phyloP scores from a whole-genome alignment of 1,140 invertebrate genomes.

The Temnothorax curvispinosus region DNA sequence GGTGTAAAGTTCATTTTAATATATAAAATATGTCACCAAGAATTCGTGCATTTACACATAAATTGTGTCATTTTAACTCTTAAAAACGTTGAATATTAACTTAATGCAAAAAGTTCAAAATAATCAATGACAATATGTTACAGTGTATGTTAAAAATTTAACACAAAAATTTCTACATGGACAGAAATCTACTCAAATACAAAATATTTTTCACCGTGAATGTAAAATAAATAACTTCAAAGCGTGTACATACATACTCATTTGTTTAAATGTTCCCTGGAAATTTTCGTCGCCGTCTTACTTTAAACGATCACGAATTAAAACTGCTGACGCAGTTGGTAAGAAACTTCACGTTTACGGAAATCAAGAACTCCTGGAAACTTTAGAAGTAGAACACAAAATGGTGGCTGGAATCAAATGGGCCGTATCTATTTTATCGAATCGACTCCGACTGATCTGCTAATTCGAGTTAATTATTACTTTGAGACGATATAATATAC shows the following conservation, averaged over 20 bases:
- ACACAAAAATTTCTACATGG: too few relatives aligned
- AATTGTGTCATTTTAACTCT: too few relatives aligned
- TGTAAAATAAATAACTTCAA: not conserved
- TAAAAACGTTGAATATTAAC: too few relatives aligned
- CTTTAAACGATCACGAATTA: conserved; percentile 8
- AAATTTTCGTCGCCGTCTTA: not conserved
- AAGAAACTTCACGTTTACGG: conserved; percentile 23
- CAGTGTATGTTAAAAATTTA: too few relatives aligned
- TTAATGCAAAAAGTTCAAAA: too few relatives aligned
- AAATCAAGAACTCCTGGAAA: conserved; percentile 7
- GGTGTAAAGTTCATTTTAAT: too few relatives aligned
- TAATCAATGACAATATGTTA: too few relatives aligned
- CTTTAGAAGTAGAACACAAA: conserved; percentile 15
- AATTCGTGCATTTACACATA: too few relatives aligned
- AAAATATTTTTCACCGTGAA: too few relatives aligned
- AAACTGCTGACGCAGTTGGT: not conserved
- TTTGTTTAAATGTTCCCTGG: not conserved
- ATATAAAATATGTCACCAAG: too few relatives aligned
- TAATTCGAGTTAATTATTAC: not conserved
- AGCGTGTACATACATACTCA: not conserved
- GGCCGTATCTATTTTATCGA: conserved; percentile 4
- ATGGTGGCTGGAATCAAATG: conserved; percentile 13
- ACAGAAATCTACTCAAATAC: too few relatives aligned
- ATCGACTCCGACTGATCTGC: not conserved
- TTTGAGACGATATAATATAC: not conserved